These are phyloP conservation scores for Stenichneumon culpator DNA, from an alignment of 2,888 invertebrate genomes.

Conservation along the genomic window DNA sequence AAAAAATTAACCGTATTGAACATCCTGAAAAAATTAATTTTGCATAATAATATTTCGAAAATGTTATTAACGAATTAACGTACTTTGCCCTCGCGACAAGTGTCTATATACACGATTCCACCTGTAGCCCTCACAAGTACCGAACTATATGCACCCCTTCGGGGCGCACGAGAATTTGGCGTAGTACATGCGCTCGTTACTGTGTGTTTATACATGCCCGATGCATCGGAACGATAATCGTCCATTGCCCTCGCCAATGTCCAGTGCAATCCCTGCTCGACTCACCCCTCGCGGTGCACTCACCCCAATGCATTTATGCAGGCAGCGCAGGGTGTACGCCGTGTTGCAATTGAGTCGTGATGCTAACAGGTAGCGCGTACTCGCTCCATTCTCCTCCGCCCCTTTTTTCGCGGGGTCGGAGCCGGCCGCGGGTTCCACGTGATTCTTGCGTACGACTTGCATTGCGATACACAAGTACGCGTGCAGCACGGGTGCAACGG, in stretches of 20 bases:
- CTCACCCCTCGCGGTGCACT: not conserved
- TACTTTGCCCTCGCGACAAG: not conserved
- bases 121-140: constrained; percentile 14
- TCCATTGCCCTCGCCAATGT: constrained; percentile 50
- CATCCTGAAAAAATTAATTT: too few relatives aligned
- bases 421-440: constrained; percentile 43
- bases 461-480: constrained; percentile 3
- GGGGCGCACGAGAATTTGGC: not conserved
- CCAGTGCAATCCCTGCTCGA: constrained; percentile 22
- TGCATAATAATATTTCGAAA: too few relatives aligned
- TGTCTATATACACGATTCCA: constrained; percentile 16
- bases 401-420: constrained; percentile 53
- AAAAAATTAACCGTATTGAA: too few relatives aligned
- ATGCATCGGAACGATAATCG: constrained; percentile 60
- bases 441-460: constrained; percentile 7
- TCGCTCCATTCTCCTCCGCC: constrained; percentile 55
- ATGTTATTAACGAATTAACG: too few relatives aligned
- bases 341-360: constrained; percentile 64
- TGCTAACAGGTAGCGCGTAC: constrained; percentile 58
- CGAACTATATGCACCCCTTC: constrained; percentile 2
- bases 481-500: constrained; percentile 13
- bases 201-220: constrained; percentile 15
- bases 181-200: not conserved
- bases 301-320: constrained; percentile 61
- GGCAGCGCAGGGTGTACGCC: constrained; percentile 31